Percentiles rank a stretch among this genome's conserved stretches.
Evolutionary conservation across 2,113 vertebrate genomes (phyloP).

Genomic region (Erythrocebus patas): DNA sequence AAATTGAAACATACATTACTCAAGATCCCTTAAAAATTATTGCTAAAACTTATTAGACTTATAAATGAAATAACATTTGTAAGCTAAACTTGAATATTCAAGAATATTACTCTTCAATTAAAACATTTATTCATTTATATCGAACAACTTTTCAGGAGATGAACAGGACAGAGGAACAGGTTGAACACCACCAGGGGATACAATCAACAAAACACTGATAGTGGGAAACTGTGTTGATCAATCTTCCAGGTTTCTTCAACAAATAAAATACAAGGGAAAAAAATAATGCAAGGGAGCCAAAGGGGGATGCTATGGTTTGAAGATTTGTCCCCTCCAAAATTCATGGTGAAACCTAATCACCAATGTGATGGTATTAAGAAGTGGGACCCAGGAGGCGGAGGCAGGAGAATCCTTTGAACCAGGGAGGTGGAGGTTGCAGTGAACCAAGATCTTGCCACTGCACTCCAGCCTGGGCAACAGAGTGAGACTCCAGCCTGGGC

Average conservation of each 20-base stretch:
- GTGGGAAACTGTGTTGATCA: background rate
- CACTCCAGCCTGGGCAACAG: too few species aligned
- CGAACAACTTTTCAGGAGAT: background rate
- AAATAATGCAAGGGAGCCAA: background rate
- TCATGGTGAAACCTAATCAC: background rate
- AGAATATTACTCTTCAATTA: background rate
- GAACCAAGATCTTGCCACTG: too few species aligned
- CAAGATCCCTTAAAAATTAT: background rate
- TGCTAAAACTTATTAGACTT: background rate
- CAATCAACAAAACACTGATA: background rate
- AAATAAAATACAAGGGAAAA: background rate
- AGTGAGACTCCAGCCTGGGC: too few species aligned
- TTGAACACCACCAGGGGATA: background rate
- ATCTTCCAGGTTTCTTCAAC: background rate
- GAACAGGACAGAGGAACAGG: background rate
- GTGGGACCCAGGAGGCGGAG: too few species aligned
- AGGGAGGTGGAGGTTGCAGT: too few species aligned
- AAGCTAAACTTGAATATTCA: background rate
- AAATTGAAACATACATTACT: background rate
- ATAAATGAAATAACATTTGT: background rate
- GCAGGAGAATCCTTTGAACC: too few species aligned
- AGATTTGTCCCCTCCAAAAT: background rate
- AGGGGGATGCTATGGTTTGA: background rate
- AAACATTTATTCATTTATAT: background rate
- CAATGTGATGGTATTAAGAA: background rate